Evolutionary conservation across 1,140 invertebrate species (phyloP).

Genomic region (Sitobion miscanthi): DNA sequence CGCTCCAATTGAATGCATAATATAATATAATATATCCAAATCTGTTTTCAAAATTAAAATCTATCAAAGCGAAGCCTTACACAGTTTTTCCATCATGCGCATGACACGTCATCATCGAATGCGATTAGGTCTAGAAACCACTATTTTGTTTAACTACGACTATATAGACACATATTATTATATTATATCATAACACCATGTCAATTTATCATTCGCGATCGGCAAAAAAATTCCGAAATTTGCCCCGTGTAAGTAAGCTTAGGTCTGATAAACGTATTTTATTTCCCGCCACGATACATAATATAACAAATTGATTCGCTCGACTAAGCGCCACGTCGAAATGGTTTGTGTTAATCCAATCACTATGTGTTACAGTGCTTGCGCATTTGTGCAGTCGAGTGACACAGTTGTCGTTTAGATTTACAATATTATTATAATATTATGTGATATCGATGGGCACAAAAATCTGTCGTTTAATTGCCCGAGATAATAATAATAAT

Average conservation of each 20-base stretch:
- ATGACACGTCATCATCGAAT: not conserved
- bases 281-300: not conserved
- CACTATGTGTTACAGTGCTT: not conserved
- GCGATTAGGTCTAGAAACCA: not conserved
- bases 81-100: not conserved
- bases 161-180: not conserved
- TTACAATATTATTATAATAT: not conserved
- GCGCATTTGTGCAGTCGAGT: not conserved
- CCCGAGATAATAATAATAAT: not conserved
- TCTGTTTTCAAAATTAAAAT: not conserved
- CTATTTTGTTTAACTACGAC: not conserved
- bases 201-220: not conserved
- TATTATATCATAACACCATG: not conserved
- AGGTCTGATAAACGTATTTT: not conserved
- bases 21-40: not conserved
- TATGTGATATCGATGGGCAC: not conserved
- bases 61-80: not conserved
- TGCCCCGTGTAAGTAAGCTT: not conserved
- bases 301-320: not conserved
- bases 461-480: not conserved
- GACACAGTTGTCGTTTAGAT: not conserved
- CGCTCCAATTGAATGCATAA: not conserved
- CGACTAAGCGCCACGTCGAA: not conserved
- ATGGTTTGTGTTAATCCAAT: not conserved
- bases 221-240: not conserved